A percentile compares a stretch with the other conserved stretches of the same genome.
Conservation (phyloP, 1,140 invertebrate species). For the Pseudomyrmex flavicornis region DNA sequence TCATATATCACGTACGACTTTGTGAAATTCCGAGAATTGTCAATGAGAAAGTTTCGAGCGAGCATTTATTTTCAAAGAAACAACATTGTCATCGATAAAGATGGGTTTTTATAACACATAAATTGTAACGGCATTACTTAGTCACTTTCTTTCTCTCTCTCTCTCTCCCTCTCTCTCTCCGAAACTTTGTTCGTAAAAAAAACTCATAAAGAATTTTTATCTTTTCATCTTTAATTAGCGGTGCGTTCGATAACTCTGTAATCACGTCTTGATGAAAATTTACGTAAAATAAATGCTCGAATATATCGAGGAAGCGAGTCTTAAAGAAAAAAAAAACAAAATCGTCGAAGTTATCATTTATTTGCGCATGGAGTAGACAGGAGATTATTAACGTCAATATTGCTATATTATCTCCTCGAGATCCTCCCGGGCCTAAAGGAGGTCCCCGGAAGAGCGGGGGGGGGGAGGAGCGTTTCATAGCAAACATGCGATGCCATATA, state of each 20-base stretch:
- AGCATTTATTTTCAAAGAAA: constrained; percentile 8
- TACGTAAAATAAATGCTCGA: constrained; percentile 9
- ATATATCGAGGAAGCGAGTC: neutral
- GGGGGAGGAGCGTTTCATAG: neutral
- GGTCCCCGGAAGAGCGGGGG: neutral
- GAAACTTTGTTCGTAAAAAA: neutral
- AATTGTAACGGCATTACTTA: neutral
- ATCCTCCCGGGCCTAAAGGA: neutral
- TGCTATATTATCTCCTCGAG: constrained; percentile 43
- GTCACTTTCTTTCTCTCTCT: too few species aligned
- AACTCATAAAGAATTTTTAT: constrained; percentile 12
- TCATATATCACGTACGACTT: neutral
- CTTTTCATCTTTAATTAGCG: constrained; percentile 9
- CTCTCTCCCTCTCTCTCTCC: too few species aligned
- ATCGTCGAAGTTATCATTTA: constrained; percentile 1
- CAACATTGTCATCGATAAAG: neutral
- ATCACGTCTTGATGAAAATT: constrained; percentile 16
- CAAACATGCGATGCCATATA: constrained; percentile 16
- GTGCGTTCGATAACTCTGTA: constrained; percentile 1
- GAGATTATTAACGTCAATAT: constrained; percentile 47
- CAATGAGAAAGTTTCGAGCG: neutral
- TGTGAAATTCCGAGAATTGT: neutral
- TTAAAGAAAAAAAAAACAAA: constrained; percentile 5
- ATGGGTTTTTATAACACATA: neutral
- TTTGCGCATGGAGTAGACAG: constrained; percentile 5